phyloP scores from a whole-genome alignment of 2,113 vertebrate genomes.

The Cichladusa arquata region DNA sequence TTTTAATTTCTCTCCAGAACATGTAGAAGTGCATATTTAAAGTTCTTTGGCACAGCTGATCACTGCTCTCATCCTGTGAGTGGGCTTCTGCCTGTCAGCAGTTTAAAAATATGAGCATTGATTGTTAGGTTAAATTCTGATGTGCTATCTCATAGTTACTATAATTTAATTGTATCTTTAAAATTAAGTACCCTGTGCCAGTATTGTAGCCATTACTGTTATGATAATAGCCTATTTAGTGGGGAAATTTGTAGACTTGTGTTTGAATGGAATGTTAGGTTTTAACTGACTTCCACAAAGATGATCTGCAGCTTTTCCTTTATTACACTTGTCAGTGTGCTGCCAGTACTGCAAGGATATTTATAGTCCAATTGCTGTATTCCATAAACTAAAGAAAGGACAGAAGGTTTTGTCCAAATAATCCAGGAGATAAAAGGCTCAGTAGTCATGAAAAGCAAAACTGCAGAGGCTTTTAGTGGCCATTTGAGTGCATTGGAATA shows the following conservation, averaged over 20 bases:
- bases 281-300: neutral
- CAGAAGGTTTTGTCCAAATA: neutral
- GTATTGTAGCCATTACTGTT: neutral
- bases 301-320: neutral
- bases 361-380: neutral
- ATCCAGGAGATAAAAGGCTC: neutral
- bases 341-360: neutral
- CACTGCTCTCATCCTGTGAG: neutral
- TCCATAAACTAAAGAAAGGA: neutral
- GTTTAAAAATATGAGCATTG: neutral
- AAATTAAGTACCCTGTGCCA: neutral
- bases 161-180: neutral
- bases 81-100: neutral
- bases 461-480: neutral
- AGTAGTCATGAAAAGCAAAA: neutral
- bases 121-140: neutral
- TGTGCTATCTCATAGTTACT: neutral
- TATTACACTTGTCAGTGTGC: neutral
- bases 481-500: neutral
- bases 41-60: neutral
- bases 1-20: neutral
- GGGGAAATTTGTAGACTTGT: neutral
- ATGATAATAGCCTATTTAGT: neutral
- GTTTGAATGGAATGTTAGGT: rapidly evolving
- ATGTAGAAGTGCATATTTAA: neutral